These are phyloP conservation scores for Xestia xanthographa DNA, from an alignment of 2,888 invertebrate genomes.

Conservation along the genomic window DNA sequence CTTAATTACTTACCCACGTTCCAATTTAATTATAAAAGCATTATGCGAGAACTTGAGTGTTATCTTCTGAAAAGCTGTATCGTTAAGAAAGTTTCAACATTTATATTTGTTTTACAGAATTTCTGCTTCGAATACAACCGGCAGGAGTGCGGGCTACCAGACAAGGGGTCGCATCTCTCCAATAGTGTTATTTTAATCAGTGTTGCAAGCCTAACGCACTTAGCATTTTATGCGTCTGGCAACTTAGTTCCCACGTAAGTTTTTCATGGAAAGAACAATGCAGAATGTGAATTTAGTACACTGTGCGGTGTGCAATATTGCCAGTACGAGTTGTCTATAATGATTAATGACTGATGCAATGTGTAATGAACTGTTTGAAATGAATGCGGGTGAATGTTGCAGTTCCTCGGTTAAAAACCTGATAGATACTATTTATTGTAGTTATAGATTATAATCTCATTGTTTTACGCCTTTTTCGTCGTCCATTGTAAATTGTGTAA, in stretches of 20 bases:
- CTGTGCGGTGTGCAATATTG: conserved; percentile 59
- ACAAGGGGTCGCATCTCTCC: conserved; percentile 67
- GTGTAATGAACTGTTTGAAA: conserved; percentile 62
- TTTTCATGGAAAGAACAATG: conserved; percentile 46
- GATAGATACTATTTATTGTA: conserved; percentile 68
- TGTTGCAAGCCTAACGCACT: conserved; percentile 72
- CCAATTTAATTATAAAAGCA: conserved; percentile 32
- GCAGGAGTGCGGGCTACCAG: conserved; percentile 81
- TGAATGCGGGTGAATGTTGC: conserved; percentile 65
- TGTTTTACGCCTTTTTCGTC: conserved; percentile 64
- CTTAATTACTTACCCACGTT: conserved; percentile 21
- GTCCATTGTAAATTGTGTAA: conserved; percentile 67
- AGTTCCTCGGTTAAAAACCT: conserved; percentile 70
- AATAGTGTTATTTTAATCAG: conserved; percentile 73
- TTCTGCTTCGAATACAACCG: conserved; percentile 87
- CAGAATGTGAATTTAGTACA: conserved; percentile 52
- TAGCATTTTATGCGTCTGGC: conserved; percentile 61
- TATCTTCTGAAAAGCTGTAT: conserved; percentile 12
- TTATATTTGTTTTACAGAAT: conserved; percentile 79
- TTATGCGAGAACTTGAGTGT: conserved; percentile 24
- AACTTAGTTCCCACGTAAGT: conserved; percentile 67
- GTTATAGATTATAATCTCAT: conserved; percentile 64
- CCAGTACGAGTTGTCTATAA: conserved; percentile 53
- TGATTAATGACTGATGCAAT: conserved; percentile 58
- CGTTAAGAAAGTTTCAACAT: conserved; percentile 31